Percentiles rank a stretch among this genome's conserved stretches.
Conservation (phyloP, 2,797 vertebrate species). For the Peromyscus nudipes region DNA sequence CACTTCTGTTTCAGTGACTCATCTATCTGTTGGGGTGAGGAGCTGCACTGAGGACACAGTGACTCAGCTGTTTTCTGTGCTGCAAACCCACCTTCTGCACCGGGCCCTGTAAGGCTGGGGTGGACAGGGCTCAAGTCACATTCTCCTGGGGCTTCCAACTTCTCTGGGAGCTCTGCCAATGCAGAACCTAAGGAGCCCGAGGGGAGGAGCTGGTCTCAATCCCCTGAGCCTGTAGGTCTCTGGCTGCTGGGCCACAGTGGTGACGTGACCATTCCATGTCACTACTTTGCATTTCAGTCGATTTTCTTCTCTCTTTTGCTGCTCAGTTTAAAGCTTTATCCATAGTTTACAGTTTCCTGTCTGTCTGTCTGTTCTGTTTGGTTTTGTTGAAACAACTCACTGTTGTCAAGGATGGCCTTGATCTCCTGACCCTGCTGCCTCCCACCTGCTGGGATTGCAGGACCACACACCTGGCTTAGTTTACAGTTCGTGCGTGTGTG, state of each 20-base stretch:
- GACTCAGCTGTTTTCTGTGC: neutral
- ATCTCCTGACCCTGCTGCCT: neutral
- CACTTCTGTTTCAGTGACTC: neutral
- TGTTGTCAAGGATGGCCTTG: neutral
- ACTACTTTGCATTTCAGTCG: too few species aligned
- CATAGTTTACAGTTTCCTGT: neutral
- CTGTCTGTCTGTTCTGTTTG: neutral
- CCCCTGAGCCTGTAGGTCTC: neutral
- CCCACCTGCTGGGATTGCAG: neutral
- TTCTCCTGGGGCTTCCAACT: too few species aligned
- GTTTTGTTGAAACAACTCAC: neutral
- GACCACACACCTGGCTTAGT: neutral
- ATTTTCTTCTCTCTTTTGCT: neutral
- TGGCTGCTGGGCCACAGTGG: too few species aligned
- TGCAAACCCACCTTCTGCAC: neutral
- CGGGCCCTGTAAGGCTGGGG: neutral
- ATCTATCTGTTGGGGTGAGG: neutral
- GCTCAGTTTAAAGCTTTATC: neutral
- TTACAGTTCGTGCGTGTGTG: neutral
- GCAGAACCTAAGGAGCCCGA: rapidly evolving
- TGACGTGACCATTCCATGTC: rapidly evolving
- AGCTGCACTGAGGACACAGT: neutral
- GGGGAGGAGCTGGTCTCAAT: rapidly evolving
- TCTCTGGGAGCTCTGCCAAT: neutral
- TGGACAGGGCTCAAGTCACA: rapidly evolving